Percentiles rank a stretch among this genome's conserved stretches.
Conservation (phyloP, 1,140 invertebrate genomes). For the Lucilia sericata region DNA sequence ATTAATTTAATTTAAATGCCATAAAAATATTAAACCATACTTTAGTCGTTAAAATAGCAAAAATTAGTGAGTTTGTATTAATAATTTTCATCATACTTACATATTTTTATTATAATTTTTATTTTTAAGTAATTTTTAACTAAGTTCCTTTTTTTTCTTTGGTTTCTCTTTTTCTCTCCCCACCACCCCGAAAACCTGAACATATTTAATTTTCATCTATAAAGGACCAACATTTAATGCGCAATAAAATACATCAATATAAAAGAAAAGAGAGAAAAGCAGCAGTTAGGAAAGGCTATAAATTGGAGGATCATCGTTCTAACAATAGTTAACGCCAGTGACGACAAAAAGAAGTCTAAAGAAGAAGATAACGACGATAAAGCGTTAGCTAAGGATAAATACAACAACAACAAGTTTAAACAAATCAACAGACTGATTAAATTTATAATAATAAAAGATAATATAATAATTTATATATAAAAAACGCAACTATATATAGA, state of each 20-base stretch:
- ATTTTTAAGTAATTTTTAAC: conserved; percentile 30
- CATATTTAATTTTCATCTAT: conserved; percentile 38
- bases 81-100: too few species aligned
- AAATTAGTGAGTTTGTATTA: too few species aligned
- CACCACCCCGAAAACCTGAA: neutral
- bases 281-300: conserved; percentile 29
- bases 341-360: conserved; percentile 47
- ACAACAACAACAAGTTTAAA: conserved; percentile 64
- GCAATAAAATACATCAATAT: conserved; percentile 51
- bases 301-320: neutral
- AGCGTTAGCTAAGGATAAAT: conserved; percentile 57
- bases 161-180: conserved; percentile 35
- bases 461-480: conserved; percentile 46
- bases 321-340: conserved; percentile 1
- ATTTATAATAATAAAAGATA: conserved; percentile 47
- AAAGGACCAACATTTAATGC: conserved; percentile 59
- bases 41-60: too few species aligned
- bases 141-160: conserved; percentile 42
- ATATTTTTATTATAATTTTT: neutral
- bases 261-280: neutral
- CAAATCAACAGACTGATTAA: conserved; percentile 68
- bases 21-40: too few species aligned
- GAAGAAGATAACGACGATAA: conserved; percentile 47
- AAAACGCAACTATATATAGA: conserved; percentile 50
- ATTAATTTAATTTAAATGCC: too few species aligned